These are phyloP conservation scores for Isichthys henryi DNA, from an alignment of 2,113 vertebrate genomes.

Conservation along the genomic window DNA sequence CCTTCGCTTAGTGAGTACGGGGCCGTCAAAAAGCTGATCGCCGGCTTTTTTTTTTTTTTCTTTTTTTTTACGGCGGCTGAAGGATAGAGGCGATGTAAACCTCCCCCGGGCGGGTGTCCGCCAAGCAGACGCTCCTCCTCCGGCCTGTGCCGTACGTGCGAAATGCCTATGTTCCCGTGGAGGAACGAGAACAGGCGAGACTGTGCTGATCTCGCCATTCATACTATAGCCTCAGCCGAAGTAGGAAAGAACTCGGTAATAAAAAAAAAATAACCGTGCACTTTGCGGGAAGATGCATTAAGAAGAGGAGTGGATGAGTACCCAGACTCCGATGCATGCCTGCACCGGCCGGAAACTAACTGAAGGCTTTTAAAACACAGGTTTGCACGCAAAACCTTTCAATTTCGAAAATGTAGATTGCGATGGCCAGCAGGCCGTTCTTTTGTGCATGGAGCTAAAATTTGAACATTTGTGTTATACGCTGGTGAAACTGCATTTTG, in stretches of 20 bases:
- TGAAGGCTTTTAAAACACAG: background rate
- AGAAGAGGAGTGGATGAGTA: background rate
- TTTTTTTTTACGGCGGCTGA: background rate
- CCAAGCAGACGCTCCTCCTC: background rate
- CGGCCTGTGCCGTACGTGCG: slow-evolving; percentile 15
- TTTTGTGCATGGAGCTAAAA: background rate
- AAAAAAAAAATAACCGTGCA: background rate
- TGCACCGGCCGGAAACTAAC: background rate
- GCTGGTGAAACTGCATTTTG: background rate
- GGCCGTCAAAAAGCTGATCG: background rate
- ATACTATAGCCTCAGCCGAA: background rate
- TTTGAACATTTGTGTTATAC: background rate
- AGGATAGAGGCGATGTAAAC: background rate
- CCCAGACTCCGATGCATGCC: background rate
- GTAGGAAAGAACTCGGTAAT: background rate
- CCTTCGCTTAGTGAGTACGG: background rate
- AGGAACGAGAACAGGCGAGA: background rate
- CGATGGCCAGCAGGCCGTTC: background rate
- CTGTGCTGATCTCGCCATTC: background rate
- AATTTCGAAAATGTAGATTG: background rate
- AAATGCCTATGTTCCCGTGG: background rate
- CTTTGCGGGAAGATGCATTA: background rate
- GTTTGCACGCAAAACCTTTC: background rate
- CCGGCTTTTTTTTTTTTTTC: background rate
- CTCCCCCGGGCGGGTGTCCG: background rate